Base-by-base conservation (phyloP, 2,888 invertebrate species). In the Eupelmus urozonus region DNA sequence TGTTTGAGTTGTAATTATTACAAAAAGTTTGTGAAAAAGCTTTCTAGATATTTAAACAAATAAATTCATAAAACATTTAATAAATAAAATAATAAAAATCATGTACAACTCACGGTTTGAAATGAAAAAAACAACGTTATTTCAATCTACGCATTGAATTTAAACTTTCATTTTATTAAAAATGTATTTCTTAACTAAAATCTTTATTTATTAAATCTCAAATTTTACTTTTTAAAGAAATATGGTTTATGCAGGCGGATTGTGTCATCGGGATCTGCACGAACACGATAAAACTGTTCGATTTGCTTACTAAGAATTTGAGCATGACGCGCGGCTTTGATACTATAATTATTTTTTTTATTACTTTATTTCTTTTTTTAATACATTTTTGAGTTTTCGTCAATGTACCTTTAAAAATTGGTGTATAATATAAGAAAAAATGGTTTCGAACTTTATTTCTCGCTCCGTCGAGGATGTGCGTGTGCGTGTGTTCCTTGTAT, bases 291-390 rank as follows among this genome's bases (percentile, higher is more conserved):
- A 71, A 71, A 59, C 23, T 2, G 16, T 49, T 49, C 3, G 7
- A 40, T 63, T 53, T 60, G 55, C 55, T 55, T 70, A 60, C 60
- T 70, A 78, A 59, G 71, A 67, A 74, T 88, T 88, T 88, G 88
- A 88, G 88, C 88, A 88, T 88, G 85, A 82, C 83, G 82, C 85
- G 87, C 86, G 88, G 87, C 85, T 85, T 83, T 73, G 27, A 25
- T 72, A 40, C 65, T 78, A 40, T 76, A 45, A 42, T 53, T 51
- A 49, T 62, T 42, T 65, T 57, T 60, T 65, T 55, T 62, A 67
- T 53, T 7, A 16, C 23, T 80, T 53, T 69, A 66, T 67, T 40
- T 72, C 53, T 25, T 53, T 45, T 16, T 65, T 69, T 65, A 69
- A 73, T 70, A 51, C 59, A 63, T 65, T 67, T 62, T 45, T 67